A percentile compares a stretch with the other conserved stretches of the same genome.
These are phyloP conservation scores for Trididemnum clinides DNA, from an alignment of 23 tunicate species.

Conservation along the genomic window DNA sequence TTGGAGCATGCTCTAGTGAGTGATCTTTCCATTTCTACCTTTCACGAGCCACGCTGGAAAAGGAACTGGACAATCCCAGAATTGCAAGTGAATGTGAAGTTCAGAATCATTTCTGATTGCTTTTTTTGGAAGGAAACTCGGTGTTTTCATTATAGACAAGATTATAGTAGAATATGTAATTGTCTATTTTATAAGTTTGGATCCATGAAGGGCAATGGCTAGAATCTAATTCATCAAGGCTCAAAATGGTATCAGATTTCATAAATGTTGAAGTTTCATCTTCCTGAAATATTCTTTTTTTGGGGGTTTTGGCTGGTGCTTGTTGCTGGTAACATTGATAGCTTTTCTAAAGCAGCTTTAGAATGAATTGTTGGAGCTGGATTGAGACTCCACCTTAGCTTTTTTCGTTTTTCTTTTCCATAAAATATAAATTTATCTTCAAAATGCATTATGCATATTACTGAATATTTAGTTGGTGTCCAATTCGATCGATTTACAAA, in stretches of 20 bases:
- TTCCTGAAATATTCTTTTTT: not conserved
- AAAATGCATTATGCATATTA: slow-evolving; percentile 6
- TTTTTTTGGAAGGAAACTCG: not conserved
- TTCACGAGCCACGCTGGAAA: not conserved
- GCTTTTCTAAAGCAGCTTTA: not conserved
- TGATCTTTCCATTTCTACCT: not conserved
- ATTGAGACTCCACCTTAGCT: not conserved
- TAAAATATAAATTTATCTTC: not conserved
- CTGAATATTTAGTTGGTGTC: slow-evolving; percentile 8
- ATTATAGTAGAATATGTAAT: slow-evolving; percentile 3
- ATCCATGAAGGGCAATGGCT: not conserved
- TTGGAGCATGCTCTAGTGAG: not conserved
- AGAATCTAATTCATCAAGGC: not conserved
- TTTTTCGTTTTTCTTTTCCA: slow-evolving; percentile 5
- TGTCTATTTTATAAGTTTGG: not conserved
- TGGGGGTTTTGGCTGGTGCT: not conserved
- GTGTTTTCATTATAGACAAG: slow-evolving; percentile 6
- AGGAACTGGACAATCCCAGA: not conserved
- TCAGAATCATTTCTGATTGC: slow-evolving; percentile 3
- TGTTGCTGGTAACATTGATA: slow-evolving; percentile 19
- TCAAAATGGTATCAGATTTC: not conserved
- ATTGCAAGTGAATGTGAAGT: not conserved
- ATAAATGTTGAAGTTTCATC: not conserved
- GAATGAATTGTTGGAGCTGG: not conserved
- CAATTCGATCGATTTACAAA: slow-evolving; percentile 13